These are phyloP conservation scores for Bugulina stolonifera DNA, from an alignment of 2,888 invertebrate genomes.

Conservation along the genomic window DNA sequence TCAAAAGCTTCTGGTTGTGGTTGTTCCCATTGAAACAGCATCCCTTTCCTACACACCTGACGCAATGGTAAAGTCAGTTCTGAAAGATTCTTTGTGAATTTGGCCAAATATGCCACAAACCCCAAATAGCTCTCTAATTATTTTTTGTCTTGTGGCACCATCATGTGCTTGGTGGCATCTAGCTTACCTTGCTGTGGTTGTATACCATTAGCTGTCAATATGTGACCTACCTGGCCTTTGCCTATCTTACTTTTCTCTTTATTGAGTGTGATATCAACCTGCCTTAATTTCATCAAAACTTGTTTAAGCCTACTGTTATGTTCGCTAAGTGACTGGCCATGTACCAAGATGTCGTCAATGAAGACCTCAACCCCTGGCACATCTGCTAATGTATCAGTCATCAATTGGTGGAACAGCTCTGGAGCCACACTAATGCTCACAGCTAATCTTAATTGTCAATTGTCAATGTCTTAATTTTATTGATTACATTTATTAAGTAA, in stretches of 20 bases:
- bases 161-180: constrained; percentile 7
- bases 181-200: constrained; percentile 22
- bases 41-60: constrained; percentile 7
- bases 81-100: constrained; percentile 16
- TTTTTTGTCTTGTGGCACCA: not conserved
- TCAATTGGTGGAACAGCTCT: too few species aligned
- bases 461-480: too few species aligned
- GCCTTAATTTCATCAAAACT: not conserved
- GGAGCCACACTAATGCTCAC: too few species aligned
- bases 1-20: constrained; percentile 8
- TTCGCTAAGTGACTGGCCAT: not conserved
- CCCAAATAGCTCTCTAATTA: not conserved
- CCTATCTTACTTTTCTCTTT: constrained; percentile 7
- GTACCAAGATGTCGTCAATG: not conserved
- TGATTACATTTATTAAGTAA: too few species aligned
- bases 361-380: not conserved
- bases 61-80: constrained; percentile 4
- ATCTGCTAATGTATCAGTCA: too few species aligned
- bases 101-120: constrained; percentile 18
- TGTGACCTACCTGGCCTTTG: not conserved
- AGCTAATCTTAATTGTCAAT: too few species aligned
- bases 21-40: not conserved
- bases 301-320: constrained; percentile 5
- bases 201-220: not conserved
- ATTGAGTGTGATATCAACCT: not conserved